Conservation (phyloP, 2,797 vertebrate genomes). For the Neosilurus hyrtlii region DNA sequence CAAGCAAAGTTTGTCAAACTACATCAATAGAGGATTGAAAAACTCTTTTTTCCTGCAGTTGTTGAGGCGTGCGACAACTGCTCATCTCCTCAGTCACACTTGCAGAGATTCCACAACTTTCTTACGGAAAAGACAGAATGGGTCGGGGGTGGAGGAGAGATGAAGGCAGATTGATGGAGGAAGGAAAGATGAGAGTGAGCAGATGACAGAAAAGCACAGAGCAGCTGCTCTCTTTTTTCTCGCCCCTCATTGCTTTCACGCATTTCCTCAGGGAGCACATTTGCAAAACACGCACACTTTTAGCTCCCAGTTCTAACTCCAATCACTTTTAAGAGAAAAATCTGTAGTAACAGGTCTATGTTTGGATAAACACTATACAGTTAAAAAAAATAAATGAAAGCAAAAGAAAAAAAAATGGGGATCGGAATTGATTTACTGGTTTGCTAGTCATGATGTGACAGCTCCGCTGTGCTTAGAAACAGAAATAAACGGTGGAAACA, state of each 20-base stretch:
- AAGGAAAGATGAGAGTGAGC: neutral
- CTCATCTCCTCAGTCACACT: slow-evolving; percentile 36
- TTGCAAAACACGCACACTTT: slow-evolving; percentile 56
- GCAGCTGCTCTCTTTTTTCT: slow-evolving; percentile 29
- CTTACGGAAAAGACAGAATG: slow-evolving; percentile 24
- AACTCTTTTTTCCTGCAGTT: slow-evolving; percentile 53
- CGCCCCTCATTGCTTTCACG: slow-evolving; percentile 23
- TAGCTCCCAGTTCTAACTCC: slow-evolving; percentile 53
- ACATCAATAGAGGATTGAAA: slow-evolving; percentile 75
- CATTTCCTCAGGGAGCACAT: slow-evolving; percentile 41
- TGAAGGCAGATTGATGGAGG: slow-evolving; percentile 57
- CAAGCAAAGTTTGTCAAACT: slow-evolving; percentile 80
- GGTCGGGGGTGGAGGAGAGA: slow-evolving; percentile 66
- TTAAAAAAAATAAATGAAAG: neutral
- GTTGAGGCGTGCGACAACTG: slow-evolving; percentile 29
- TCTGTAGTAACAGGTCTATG: slow-evolving; percentile 29
- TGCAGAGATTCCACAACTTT: slow-evolving; percentile 22
- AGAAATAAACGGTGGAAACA: neutral
- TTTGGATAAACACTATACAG: slow-evolving; percentile 21
- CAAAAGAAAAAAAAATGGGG: neutral
- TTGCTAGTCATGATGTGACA: slow-evolving; percentile 19
- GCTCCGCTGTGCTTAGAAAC: slow-evolving; percentile 9
- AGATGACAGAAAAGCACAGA: slow-evolving; percentile 15
- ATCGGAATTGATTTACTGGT: slow-evolving; percentile 25
- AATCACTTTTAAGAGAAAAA: slow-evolving; percentile 22